These are phyloP conservation scores for Pseudopipra pipra DNA, from an alignment of 2,113 vertebrate genomes.

Conservation along the genomic window DNA sequence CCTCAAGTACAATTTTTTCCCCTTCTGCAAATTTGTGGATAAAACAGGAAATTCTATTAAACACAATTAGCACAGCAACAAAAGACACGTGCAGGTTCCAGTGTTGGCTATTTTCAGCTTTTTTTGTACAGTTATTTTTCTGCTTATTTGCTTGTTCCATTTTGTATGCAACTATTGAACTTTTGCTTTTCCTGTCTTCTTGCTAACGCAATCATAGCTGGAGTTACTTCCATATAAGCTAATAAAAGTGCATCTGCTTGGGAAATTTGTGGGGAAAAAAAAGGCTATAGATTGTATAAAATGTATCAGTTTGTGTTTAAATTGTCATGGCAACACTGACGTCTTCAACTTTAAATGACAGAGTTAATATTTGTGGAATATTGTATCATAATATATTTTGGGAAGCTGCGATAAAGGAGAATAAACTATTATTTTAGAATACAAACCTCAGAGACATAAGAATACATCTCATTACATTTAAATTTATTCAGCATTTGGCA, in stretches of 20 bases:
- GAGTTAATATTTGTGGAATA: conserved; percentile 68
- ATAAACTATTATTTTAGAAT: conserved; percentile 33
- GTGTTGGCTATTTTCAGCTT: not conserved
- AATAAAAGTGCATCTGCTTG: conserved; percentile 63
- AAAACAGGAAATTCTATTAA: conserved; percentile 3
- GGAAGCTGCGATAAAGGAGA: conserved; percentile 46
- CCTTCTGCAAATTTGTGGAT: not conserved
- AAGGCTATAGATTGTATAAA: conserved; percentile 62
- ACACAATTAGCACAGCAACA: not conserved
- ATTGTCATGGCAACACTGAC: conserved; percentile 75
- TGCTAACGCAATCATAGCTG: not conserved
- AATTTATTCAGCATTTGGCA: conserved; percentile 21
- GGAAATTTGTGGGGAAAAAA: conserved; percentile 54
- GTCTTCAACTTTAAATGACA: conserved; percentile 71
- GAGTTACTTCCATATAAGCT: conserved; percentile 42
- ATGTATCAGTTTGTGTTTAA: conserved; percentile 61
- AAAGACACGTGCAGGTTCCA: not conserved
- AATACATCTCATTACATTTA: not conserved
- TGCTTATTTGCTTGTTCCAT: not conserved
- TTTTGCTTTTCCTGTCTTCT: conserved; percentile 12
- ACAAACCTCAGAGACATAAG: not conserved
- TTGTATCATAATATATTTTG: conserved; percentile 62
- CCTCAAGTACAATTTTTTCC: not conserved
- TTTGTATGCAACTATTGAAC: conserved; percentile 10
- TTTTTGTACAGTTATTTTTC: not conserved